phyloP scores from a whole-genome alignment of 2,888 invertebrate species.

The Drosophila mayaguana region DNA sequence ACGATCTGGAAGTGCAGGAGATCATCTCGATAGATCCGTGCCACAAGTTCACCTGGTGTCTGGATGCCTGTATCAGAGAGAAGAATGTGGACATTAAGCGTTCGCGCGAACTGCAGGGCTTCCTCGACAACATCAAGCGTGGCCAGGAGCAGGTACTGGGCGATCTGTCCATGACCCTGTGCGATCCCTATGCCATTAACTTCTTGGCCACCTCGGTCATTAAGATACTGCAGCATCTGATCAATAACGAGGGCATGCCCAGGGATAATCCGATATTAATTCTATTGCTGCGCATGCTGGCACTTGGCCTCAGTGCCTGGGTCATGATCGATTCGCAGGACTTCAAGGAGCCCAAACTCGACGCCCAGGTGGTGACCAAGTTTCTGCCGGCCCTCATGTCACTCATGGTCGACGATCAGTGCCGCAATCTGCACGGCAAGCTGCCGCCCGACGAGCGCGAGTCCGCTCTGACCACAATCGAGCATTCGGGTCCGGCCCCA shows the following conservation, averaged over 20 bases:
- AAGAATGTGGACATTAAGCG: conserved; percentile 98
- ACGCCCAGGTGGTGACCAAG: conserved; percentile 96
- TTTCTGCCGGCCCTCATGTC: conserved; percentile 97
- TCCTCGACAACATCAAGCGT: conserved; percentile 96
- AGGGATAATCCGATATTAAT: conserved; percentile 95
- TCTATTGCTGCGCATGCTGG: conserved; percentile 95
- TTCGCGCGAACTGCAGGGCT: conserved; percentile 96
- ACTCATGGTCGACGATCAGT: conserved; percentile 95
- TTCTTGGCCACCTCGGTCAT: conserved; percentile 97
- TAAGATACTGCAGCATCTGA: conserved; percentile 94
- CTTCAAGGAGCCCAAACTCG: conserved; percentile 97
- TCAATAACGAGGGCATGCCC: conserved; percentile 95
- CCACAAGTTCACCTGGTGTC: conserved; percentile 99
- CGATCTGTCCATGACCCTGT: conserved; percentile 97
- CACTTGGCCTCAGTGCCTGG: conserved; percentile 97
- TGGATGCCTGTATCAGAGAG: conserved; percentile 98
- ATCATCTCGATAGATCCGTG: conserved; percentile 99
- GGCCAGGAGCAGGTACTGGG: conserved; percentile 95
- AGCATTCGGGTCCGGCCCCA: conserved; percentile 96
- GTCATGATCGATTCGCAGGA: conserved; percentile 98
- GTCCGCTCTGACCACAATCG: conserved; percentile 96
- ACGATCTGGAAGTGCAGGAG: conserved; percentile 97
- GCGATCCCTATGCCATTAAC: conserved; percentile 98
- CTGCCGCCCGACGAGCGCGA: conserved; percentile 97
- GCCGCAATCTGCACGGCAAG: conserved; percentile 92